Evolutionary conservation across 2,797 vertebrate species (phyloP).

Genomic region (Eleutherodactylus coqui): DNA sequence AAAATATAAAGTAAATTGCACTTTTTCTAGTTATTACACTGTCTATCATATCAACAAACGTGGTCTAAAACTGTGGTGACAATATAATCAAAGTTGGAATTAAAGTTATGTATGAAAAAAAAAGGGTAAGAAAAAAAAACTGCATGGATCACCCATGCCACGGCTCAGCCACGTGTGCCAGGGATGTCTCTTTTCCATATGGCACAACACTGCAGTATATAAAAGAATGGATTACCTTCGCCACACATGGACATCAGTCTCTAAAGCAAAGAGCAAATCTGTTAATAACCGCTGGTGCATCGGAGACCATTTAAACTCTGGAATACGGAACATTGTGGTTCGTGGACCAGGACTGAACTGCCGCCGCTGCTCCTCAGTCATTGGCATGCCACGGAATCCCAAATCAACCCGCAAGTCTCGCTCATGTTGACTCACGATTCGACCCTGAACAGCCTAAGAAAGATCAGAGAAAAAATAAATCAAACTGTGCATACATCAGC

Average conservation of each 20-base stretch:
- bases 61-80: no score
- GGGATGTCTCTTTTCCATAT: no score
- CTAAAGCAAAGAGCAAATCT: constrained; percentile 96
- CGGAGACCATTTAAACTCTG: constrained; percentile 99
- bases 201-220: no score
- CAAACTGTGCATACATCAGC: not conserved
- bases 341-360: constrained; percentile 98
- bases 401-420: constrained; percentile 87
- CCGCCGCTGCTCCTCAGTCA: constrained; percentile 95
- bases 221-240: constrained; percentile 82
- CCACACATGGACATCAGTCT: constrained; percentile 98
- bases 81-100: no score
- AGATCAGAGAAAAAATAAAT: not conserved
- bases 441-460: constrained; percentile 83
- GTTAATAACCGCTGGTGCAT: constrained; percentile 98
- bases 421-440: constrained; percentile 79
- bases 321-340: constrained; percentile 99
- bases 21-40: no score
- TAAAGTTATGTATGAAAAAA: no score
- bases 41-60: no score
- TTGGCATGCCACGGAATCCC: constrained; percentile 97
- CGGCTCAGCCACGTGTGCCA: no score
- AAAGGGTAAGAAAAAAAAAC: no score
- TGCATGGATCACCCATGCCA: no score
- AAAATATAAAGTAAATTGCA: no score